Evolutionary conservation across 2,797 vertebrate genomes (phyloP).

Genomic region (Alectoris magna): DNA sequence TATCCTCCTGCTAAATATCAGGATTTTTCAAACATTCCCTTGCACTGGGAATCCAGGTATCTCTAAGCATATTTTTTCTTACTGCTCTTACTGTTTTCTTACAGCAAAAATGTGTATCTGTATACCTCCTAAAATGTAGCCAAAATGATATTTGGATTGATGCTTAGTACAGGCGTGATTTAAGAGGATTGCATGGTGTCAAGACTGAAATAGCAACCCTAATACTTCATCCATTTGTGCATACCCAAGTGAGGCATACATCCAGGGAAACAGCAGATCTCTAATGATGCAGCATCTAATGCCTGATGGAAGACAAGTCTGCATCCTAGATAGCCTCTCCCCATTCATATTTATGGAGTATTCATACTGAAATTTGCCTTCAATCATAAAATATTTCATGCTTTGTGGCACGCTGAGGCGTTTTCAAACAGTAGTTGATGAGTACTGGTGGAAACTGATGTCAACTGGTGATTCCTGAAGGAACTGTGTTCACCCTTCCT

Average conservation of each 20-base stretch:
- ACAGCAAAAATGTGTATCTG: background rate
- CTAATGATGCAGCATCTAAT: background rate
- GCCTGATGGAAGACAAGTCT: background rate
- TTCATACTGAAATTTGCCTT: background rate
- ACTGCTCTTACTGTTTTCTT: background rate
- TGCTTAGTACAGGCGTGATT: background rate
- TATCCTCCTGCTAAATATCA: background rate
- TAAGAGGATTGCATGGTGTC: background rate
- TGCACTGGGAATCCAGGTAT: background rate
- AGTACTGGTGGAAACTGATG: background rate
- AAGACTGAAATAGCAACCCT: background rate
- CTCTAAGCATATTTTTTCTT: background rate
- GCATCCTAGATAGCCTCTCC: background rate
- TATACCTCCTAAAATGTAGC: background rate
- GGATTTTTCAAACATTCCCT: background rate
- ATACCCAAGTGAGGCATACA: background rate
- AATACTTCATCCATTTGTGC: background rate
- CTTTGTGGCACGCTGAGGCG: background rate
- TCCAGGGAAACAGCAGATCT: background rate
- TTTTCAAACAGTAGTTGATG: background rate
- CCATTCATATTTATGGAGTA: background rate
- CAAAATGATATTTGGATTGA: background rate
- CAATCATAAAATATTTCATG: background rate
- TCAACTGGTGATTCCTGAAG: background rate
- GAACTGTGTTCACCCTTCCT: background rate